Evolutionary conservation across 1,140 invertebrate genomes (phyloP), one percentile per base, ranked within the genome.

Genomic region (Euwallacea similis): DNA sequence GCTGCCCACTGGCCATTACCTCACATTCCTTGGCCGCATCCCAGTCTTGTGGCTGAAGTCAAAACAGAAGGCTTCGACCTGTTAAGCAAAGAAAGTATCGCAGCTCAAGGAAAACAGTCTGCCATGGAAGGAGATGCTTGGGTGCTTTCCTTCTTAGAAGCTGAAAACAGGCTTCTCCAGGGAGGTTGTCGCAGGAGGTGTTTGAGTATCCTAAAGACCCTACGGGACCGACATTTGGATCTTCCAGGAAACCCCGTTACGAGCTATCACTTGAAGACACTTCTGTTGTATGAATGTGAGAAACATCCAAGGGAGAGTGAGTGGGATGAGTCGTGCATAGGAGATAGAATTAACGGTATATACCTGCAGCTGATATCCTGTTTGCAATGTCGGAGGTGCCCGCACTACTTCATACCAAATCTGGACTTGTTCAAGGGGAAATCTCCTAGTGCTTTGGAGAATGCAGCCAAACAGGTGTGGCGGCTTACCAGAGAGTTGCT

Each of bases 41-140:
- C 93, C 0, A 93, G 91, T 76, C 86, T 95, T 21, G 93, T 96
- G 6, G 92, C 92, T 42, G 94, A 97, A 80, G 94, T 96, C 6
- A 96, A 97, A 81, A 93, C 92, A 8, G 95, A 98, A 83, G 95
- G 95, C 2, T 98, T 98, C 81, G 93, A 97, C 79, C 85, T 98
- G 69, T 82, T 97, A 7, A 94, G 92, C 71, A 95, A 94, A 82
- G 95, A 97, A 82, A 89, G 89, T 78, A 85, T 90, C 6, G 86
- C 88, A 0, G 84, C 90, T 71, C 89, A 91, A 79, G 93, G 93
- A 63, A 95, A 96, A 81, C 93, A 95, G 79, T 91, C 91, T 0
- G 92, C 93, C 6, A 95, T 97, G 87, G 96, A 98, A 82, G 95
- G 96, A 6, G 95, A 98, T 81, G 94, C 96, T 9, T 98, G 96